Evolutionary conservation across 2,888 invertebrate genomes (phyloP), one percentile per base, ranked within the genome.

Genomic region (Tubiluchus corallicola): DNA sequence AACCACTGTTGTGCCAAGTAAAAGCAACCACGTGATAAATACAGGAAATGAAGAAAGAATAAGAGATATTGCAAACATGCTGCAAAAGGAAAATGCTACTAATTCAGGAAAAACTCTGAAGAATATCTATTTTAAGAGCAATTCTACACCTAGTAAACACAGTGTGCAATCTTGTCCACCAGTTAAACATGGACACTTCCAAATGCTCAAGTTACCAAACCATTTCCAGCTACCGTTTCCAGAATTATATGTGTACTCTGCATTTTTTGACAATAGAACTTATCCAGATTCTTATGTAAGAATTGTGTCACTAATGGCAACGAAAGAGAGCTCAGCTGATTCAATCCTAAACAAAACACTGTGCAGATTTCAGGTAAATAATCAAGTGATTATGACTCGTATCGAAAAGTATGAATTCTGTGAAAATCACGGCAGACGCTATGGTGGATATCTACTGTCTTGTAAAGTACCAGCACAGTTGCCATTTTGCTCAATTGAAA

Each of bases 341-440:
- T n/a, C n/a, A n/a, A n/a, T n/a, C n/a, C n/a, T n/a, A n/a, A n/a
- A n/a, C n/a, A n/a, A n/a, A n/a, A n/a, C n/a, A n/a, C n/a, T n/a
- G n/a, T n/a, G n/a, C n/a, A n/a, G n/a, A n/a, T 29, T 29, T n/a
- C 9, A 9, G 9, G 29, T 29, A 9, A n/a, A 29, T n/a, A 15
- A 16, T 9, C 9, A 16, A 5, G 39, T 9, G 39, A 5, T 9
- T 16, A n/a, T 15, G 5, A 15, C 15, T 9, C 39, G 39, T 15
- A 52, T 53, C 13, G 43, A 42, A 3, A 50, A 49, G 16, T 55
- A 59, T 40, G 59, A 60, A 47, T 57, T 62, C 58, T 59, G 61
- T 50, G 62, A 63, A 45, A 62, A 62, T 49, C 63, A 63, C 48
- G 55, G 53, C 3, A 57, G 55, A 47, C 48, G 47, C 3, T 61